Conservation (phyloP, 37 sponge, comb jelly and placozoan species). For the Diacarnus erythraeanus region DNA sequence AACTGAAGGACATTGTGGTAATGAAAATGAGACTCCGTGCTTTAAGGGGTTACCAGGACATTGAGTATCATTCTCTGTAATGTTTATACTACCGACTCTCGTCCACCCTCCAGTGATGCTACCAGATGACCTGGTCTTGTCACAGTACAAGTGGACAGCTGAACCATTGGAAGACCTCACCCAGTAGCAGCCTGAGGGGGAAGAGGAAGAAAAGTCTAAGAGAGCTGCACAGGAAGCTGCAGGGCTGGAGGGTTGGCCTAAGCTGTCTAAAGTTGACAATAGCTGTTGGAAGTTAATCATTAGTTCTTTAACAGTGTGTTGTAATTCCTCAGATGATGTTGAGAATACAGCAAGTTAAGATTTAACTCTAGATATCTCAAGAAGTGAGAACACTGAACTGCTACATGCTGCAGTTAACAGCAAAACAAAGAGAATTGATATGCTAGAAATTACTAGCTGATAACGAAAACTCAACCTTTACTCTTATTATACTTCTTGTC, state of each 20-base stretch:
- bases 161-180: neutral
- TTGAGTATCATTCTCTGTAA: neutral
- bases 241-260: conserved; percentile 5
- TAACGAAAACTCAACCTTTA: too few relatives aligned
- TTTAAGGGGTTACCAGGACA: conserved; percentile 6
- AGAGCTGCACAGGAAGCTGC: neutral
- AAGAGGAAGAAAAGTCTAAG: neutral
- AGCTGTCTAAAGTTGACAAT: neutral
- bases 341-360: too few relatives aligned
- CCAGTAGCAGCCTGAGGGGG: conserved; percentile 31
- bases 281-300: too few relatives aligned
- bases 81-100: conserved; percentile 4
- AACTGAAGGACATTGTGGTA: neutral
- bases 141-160: conserved; percentile 12
- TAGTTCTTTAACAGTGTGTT: too few relatives aligned
- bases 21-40: too few relatives aligned
- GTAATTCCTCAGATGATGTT: too few relatives aligned
- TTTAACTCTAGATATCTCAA: too few relatives aligned
- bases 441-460: too few relatives aligned
- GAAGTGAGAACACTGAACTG: too few relatives aligned
- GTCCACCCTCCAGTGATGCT: conserved; percentile 19
- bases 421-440: too few relatives aligned
- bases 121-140: conserved; percentile 20
- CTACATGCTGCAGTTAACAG: too few relatives aligned
- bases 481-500: too few relatives aligned